phyloP scores from a whole-genome alignment of 2,113 vertebrate species.

The Callaeas wilsoni region DNA sequence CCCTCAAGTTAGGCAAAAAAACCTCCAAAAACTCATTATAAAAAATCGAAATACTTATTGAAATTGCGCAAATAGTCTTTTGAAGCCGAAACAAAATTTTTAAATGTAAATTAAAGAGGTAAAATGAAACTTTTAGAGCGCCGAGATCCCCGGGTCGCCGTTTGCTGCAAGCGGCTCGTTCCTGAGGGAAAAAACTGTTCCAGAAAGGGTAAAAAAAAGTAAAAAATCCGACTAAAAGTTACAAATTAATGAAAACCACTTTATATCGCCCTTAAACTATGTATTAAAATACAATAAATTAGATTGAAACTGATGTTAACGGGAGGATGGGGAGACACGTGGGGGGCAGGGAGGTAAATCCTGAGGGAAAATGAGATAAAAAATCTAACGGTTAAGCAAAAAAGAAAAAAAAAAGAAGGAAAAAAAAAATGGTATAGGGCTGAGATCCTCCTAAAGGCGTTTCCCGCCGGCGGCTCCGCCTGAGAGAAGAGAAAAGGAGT shows the following conservation, averaged over 20 bases:
- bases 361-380: neutral
- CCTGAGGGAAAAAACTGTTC: too few relatives aligned
- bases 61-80: fast-evolving
- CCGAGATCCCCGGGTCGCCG: too few relatives aligned
- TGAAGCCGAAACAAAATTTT: fast-evolving
- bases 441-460: fast-evolving
- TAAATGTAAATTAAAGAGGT: fast-evolving
- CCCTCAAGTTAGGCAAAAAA: neutral
- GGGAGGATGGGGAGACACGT: neutral
- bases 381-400: fast-evolving
- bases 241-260: fast-evolving
- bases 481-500: neutral
- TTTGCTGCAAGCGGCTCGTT: fast-evolving
- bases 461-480: neutral
- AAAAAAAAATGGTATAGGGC: fast-evolving
- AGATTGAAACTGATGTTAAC: neutral
- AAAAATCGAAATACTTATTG: fast-evolving
- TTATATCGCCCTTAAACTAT: fast-evolving
- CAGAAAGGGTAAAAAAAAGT: fast-evolving
- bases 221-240: fast-evolving
- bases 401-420: neutral
- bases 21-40: fast-evolving
- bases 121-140: fast-evolving
- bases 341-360: fast-evolving
- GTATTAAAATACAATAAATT: fast-evolving